Evolutionary conservation across 2,797 vertebrate species (phyloP).

Genomic region (Tragelaphus eurycerus): DNA sequence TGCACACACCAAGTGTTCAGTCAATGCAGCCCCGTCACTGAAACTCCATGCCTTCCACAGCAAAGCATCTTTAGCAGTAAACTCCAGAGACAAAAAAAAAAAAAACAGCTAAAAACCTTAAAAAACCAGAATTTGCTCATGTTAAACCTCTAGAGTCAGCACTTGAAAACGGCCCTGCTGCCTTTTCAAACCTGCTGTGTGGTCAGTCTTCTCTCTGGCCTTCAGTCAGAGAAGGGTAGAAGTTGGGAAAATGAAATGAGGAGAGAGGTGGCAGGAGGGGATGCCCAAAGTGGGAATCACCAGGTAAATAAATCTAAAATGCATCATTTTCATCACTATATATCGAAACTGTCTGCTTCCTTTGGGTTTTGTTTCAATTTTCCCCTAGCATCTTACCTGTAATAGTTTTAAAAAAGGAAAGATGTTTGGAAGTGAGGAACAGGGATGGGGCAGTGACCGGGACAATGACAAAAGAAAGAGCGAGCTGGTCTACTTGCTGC

Average conservation of each 20-base stretch:
- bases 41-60: not conserved
- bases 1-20: not conserved
- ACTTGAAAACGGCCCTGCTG: not conserved
- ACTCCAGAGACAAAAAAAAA: not conserved
- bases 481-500: not conserved
- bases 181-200: not conserved
- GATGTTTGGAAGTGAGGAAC: not conserved
- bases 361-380: not conserved
- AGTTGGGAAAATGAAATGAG: not conserved
- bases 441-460: not conserved
- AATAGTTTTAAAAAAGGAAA: not conserved
- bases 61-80: not conserved
- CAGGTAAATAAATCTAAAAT: not conserved
- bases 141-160: not conserved
- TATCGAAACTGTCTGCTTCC: slow-evolving; percentile 31
- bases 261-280: not conserved
- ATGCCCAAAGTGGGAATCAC: not conserved
- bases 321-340: not conserved
- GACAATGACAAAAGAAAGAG: not conserved
- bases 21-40: no score
- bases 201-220: not conserved
- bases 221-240: not conserved
- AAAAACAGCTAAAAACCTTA: not conserved
- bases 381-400: not conserved
- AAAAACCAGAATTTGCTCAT: not conserved